Evolutionary conservation across 2,888 invertebrate genomes (phyloP), one percentile per base, ranked within the genome.

Genomic region (Oxystoma pomonae): DNA sequence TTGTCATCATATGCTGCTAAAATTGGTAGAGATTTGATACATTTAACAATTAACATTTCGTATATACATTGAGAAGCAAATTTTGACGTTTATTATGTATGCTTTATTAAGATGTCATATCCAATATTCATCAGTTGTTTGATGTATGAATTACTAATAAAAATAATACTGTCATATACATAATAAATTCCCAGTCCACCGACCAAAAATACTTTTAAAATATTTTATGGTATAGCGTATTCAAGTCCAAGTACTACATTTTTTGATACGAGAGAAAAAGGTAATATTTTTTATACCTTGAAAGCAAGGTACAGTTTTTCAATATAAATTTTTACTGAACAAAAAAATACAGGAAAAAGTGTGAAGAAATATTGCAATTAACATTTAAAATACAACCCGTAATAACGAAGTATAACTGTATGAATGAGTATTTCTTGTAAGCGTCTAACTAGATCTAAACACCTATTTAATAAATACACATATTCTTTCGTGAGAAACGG

Each of bases 11-110:
- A 16, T 53, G n/a, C 5, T 53, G 53, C n/a, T 16, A 9, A 19
- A 53, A 9, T 53, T 16, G 53, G 19, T 53, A 53, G 53, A 35
- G 35, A 35, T 35, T 35, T 35, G 35, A 35, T 35, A 35, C 12
- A 35, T 35, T 35, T 70, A 71, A 69, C 66, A 68, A 68, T 66
- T 67, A 61, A 68, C 63, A 61, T 35, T 60, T 66, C 56, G 5
- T 71, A 72, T 70, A 70, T 70, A 71, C 72, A 71, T 68, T 70
- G 61, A 68, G 65, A 67, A 68, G 66, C 66, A 57, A 63, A 12
- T 57, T 57, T 57, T 57, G 9, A 16, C 12, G 9, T 50, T 50
- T 50, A 50, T 50, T 9, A n/a, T n/a, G n/a, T 50, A 12, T 12
- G 12, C 50, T 12, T 9, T 50, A 50, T 50, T 9, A 50, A n/a